Percentiles rank a stretch among this genome's conserved stretches.
Conservation (phyloP, 1,140 invertebrate species). For the Diabrotica undecimpunctata region DNA sequence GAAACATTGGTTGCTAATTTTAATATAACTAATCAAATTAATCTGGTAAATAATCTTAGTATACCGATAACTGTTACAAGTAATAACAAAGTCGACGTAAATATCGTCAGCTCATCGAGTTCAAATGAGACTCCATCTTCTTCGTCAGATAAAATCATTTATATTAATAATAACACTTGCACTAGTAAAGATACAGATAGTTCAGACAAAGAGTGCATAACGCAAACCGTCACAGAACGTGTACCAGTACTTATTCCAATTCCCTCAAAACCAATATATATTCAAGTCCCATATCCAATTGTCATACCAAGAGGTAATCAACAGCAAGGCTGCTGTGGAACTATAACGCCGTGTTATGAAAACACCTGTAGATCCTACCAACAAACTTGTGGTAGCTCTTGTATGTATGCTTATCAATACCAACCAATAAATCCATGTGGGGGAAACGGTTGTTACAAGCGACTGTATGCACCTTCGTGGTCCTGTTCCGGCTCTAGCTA, state of each 20-base stretch:
- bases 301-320: not conserved
- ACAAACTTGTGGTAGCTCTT: not conserved
- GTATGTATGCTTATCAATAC: conserved; percentile 8
- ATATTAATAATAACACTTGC: no score
- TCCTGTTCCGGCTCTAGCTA: not conserved
- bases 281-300: not conserved
- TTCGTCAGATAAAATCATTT: no score
- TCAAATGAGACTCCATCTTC: no score
- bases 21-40: no score
- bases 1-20: no score
- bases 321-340: not conserved
- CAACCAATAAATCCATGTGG: conserved; percentile 17
- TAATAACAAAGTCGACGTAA: no score
- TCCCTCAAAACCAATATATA: not conserved
- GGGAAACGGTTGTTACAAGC: conserved; percentile 6
- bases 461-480: not conserved
- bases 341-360: not conserved
- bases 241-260: conserved; percentile 14
- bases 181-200: no score
- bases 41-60: no score
- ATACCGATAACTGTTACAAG: no score
- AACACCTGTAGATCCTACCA: not conserved
- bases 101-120: no score
- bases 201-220: no score
- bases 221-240: not conserved